These are phyloP conservation scores for Sminthurides aquaticus DNA, from an alignment of 2,888 invertebrate genomes.

Conservation along the genomic window DNA sequence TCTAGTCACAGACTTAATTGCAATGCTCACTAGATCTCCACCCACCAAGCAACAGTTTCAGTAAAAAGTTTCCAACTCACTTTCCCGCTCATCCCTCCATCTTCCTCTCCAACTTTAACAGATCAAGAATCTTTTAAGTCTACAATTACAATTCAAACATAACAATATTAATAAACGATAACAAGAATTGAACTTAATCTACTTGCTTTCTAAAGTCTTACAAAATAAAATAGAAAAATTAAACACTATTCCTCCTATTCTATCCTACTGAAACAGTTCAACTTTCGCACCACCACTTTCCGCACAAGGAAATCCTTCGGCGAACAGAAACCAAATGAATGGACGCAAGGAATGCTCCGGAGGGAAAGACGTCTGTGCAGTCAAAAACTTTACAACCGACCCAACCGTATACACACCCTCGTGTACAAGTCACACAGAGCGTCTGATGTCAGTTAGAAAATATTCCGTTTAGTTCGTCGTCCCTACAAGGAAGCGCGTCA, in stretches of 20 bases:
- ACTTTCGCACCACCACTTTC: no score
- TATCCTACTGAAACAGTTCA: no score
- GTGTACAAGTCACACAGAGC: not conserved
- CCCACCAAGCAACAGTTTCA: constrained; percentile 55
- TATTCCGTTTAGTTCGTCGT: constrained; percentile 18
- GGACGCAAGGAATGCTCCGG: constrained; percentile 19
- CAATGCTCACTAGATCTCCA: constrained; percentile 61
- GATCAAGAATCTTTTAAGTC: no score
- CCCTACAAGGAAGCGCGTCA: constrained; percentile 16
- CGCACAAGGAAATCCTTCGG: not conserved
- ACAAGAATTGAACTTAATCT: not conserved
- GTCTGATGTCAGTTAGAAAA: constrained; percentile 22
- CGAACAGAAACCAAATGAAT: constrained; percentile 17
- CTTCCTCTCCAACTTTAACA: not conserved
- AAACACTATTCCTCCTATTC: no score
- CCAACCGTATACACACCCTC: not conserved
- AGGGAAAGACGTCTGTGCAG: not conserved
- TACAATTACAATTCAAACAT: no score
- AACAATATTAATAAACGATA: no score
- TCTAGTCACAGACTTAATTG: constrained; percentile 66
- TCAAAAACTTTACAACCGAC: not conserved
- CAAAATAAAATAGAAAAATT: no score
- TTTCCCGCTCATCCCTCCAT: not conserved
- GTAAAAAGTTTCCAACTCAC: not conserved
- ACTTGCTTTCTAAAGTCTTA: not conserved